A percentile compares a stretch with the other conserved stretches of the same genome.
Conservation (phyloP, 2,797 vertebrate genomes). For the Trachurus trachurus region DNA sequence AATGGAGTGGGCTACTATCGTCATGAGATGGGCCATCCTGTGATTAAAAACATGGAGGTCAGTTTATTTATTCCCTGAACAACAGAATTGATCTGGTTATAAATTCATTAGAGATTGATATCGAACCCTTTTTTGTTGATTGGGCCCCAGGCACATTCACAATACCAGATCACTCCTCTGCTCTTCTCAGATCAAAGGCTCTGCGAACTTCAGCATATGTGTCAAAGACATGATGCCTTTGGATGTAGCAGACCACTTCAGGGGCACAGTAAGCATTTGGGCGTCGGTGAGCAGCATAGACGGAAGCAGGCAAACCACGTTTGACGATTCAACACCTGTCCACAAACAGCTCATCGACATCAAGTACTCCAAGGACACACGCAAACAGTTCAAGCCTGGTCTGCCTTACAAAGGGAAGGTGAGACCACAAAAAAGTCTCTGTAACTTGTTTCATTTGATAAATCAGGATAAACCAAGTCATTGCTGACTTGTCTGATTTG, state of each 20-base stretch:
- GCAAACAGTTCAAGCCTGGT: constrained; percentile 96
- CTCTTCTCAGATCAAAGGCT: constrained; percentile 89
- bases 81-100: neutral
- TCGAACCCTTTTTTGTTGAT: constrained; percentile 12
- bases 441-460: neutral
- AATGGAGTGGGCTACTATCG: constrained; percentile 95
- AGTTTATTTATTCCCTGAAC: constrained; percentile 57
- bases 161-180: constrained; percentile 13
- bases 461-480: neutral
- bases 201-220: constrained; percentile 90
- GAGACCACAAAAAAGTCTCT: constrained; percentile 31
- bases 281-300: constrained; percentile 89
- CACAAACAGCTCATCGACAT: constrained; percentile 96
- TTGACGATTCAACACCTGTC: constrained; percentile 92
- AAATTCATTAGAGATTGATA: neutral
- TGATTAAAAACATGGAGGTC: constrained; percentile 92
- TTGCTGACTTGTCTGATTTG: neutral
- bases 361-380: constrained; percentile 93
- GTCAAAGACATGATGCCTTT: constrained; percentile 94
- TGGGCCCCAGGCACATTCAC: neutral
- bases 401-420: constrained; percentile 96
- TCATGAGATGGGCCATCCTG: constrained; percentile 92
- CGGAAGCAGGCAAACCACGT: constrained; percentile 91
- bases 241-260: constrained; percentile 94
- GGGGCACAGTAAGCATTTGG: constrained; percentile 93